Evolutionary conservation across 1,140 invertebrate species (phyloP), one percentile per base, ranked within the genome.

Genomic region (Oryctes rhinoceros): DNA sequence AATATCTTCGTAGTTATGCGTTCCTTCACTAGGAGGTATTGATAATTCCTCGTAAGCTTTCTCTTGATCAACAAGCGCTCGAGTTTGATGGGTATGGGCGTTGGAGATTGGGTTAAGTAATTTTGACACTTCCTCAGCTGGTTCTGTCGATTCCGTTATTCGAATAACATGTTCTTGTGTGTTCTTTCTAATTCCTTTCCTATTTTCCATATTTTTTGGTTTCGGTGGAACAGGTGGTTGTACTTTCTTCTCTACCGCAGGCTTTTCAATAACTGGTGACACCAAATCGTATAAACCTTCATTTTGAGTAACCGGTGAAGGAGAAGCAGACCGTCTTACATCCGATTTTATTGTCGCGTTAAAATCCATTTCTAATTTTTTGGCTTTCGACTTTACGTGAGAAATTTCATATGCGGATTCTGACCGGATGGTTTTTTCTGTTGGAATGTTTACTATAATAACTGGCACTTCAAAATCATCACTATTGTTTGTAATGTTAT

Each of bases 391-490:
- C 18, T 78, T 53, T 79, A 76, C 13, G 82, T 81, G 82, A 82
- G 83, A 78, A 4, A 82, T 84, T 81, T 86, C 85, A 79, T 86
- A 86, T 80, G 82, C 83, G 13, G 84, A 85, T 75, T 85, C 84
- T 47, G 83, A 85, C 53, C 81, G 48, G 77, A 82, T 83, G 10
- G 83, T 82, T 30, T 82, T 76, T 7, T 81, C 80, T 13, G 80
- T 78, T 47, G 83, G 83, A 76, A 85, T 83, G 76, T 82, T 85
- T 30, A 84, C 78, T 44, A 82, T 83, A 81, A 83, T 78, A 78
- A 84, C 82, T 81, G 67, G 77, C 1, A 83, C 82, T 62, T 82
- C 80, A 53, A 74, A 62, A 39, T 65, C 59, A 20, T 76, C 59
- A 59, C n/a, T 65, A 4, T 78, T 80, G n/a, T 65, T 78, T 24